Evolutionary conservation across 2,113 vertebrate species (phyloP), one percentile per base, ranked within the genome.

Genomic region (Junco hyemalis): DNA sequence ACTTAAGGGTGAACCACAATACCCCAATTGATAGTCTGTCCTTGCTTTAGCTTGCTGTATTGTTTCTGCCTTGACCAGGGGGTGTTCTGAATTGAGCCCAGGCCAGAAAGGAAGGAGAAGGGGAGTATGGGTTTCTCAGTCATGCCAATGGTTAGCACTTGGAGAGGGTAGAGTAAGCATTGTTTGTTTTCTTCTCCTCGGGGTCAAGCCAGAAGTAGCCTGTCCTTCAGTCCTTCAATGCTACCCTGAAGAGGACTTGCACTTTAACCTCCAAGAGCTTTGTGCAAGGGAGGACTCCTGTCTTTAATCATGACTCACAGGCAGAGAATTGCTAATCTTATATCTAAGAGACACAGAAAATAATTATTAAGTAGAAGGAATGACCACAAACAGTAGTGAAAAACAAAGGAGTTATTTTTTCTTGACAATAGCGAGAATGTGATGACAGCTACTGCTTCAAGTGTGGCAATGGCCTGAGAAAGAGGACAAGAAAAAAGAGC

Each of bases 41-140:
- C 60, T 77, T 90, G 79, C 66, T 92, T 51, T 71, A 71, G 47
- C 64, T 84, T 89, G 57, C 36, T 84, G 33, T 51, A 44, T 90
- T 69, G 35, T 82, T 94, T 90, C 79, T 71, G 84, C 64, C 64
- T 94, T 83, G 64, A 63, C 74, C 18, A 6, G 20, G 76, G 35
- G 36, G 35, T 56, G 81, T 73, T 86, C 59, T 88, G 56, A 71
- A 59, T 38, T 83, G 66, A 90, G 33, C 40, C 59, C 47, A 56
- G 60, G 71, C 54, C 85, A 88, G 35, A 51, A 66, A 74, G 36
- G 35, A 84, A 86, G 42, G 70, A 82, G 71, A 56, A 88, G 40
- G 2, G n/a, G 59, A 94, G 14, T 24, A 4, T 38, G 19, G 64
- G 17, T 71, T 89, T 88, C 68, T 92, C 33, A 1, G 14, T 76